A percentile compares a stretch with the other conserved stretches of the same genome.
Conservation (phyloP, 2,888 invertebrate genomes). For the Lasioglossum vierecki region DNA sequence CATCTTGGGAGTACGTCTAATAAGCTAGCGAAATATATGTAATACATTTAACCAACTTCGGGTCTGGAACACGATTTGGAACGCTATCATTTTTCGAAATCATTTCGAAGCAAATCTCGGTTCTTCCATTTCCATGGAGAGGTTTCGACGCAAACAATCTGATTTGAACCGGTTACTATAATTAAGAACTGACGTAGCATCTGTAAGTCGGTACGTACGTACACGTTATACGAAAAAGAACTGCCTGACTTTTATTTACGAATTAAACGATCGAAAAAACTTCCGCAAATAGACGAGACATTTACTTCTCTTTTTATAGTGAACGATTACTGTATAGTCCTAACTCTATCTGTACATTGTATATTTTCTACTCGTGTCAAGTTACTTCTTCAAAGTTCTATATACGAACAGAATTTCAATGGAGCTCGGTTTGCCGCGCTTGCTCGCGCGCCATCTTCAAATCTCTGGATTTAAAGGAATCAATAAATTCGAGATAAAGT, state of each 20-base stretch:
- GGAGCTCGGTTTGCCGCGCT: background rate
- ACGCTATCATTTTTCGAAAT: background rate
- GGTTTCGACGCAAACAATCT: background rate
- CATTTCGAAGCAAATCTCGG: background rate
- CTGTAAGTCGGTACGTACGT: constrained; percentile 19
- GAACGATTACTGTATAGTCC: background rate
- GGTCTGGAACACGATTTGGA: background rate
- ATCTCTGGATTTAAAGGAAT: background rate
- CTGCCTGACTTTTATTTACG: constrained; percentile 38
- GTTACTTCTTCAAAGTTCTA: background rate
- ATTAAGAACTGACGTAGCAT: constrained; percentile 38
- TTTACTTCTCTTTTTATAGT: constrained; percentile 14
- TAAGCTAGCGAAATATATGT: constrained; percentile 36
- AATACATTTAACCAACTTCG: constrained; percentile 19
- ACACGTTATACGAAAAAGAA: constrained; percentile 27
- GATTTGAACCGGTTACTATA: background rate
- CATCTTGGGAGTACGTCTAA: constrained; percentile 60
- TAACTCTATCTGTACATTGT: background rate
- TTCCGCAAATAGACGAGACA: constrained; percentile 22
- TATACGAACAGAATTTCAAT: background rate
- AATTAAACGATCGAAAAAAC: constrained; percentile 29
- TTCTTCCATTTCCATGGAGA: background rate
- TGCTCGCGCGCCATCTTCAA: background rate
- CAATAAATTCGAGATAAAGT: background rate
- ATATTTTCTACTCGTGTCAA: constrained; percentile 3